Evolutionary conservation across 2,797 vertebrate genomes (phyloP).

Genomic region (Amazona finschi): DNA sequence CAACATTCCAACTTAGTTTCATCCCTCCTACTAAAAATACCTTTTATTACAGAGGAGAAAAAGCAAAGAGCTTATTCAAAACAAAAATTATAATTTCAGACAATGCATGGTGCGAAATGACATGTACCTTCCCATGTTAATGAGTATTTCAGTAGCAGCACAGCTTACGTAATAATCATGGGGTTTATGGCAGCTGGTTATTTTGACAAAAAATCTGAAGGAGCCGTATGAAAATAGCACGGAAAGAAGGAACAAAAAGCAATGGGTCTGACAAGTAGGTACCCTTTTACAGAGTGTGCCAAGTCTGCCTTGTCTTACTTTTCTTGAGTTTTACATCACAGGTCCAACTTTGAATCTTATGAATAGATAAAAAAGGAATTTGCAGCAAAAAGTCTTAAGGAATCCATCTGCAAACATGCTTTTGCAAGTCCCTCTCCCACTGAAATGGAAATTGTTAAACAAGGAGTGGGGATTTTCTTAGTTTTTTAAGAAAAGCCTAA

Average conservation of each 20-base stretch:
- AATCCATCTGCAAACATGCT: background rate
- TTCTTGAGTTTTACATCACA: background rate
- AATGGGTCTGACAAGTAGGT: slow-evolving; percentile 30
- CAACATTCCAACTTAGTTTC: slow-evolving; percentile 43
- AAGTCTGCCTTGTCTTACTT: background rate
- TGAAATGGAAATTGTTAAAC: background rate
- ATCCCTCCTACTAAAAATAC: slow-evolving; percentile 59
- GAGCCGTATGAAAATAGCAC: slow-evolving; percentile 46
- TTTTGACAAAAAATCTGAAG: slow-evolving; percentile 56
- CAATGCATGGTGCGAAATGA: slow-evolving; percentile 57
- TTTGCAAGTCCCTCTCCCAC: background rate
- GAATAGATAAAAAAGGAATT: background rate
- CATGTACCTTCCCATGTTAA: slow-evolving; percentile 62
- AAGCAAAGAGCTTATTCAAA: slow-evolving; percentile 55
- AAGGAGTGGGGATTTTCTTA: background rate
- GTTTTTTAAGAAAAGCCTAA: background rate
- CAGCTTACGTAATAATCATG: slow-evolving; percentile 47
- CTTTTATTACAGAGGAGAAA: slow-evolving; percentile 54
- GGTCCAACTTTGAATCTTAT: background rate
- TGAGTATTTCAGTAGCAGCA: slow-evolving; percentile 61
- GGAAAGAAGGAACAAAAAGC: slow-evolving; percentile 39
- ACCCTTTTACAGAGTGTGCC: background rate
- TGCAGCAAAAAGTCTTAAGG: background rate
- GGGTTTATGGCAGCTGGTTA: slow-evolving; percentile 60
- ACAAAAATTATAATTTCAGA: slow-evolving; percentile 62